Evolutionary conservation across 2,113 vertebrate genomes (phyloP).

Genomic region (Leucosticte australis): DNA sequence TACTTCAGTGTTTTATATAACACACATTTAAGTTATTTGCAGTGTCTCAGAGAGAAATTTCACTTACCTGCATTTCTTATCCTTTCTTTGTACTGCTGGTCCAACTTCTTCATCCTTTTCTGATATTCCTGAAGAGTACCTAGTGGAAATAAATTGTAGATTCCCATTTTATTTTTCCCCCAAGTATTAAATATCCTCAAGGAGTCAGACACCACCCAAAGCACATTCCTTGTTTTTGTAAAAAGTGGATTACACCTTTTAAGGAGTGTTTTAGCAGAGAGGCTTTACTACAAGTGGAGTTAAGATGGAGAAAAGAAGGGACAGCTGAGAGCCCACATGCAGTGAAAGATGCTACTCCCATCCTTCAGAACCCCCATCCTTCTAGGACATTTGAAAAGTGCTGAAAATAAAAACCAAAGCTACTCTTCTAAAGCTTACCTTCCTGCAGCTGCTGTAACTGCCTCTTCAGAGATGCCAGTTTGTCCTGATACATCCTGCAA

Average conservation of each 20-base stretch:
- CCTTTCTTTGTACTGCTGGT: conserved; percentile 97
- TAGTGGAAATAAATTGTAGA: conserved; percentile 44
- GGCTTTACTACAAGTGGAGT: neutral
- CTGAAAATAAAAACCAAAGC: neutral
- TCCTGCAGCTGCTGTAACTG: conserved; percentile 95
- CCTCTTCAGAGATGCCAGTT: conserved; percentile 93
- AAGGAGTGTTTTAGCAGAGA: neutral
- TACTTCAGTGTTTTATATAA: neutral
- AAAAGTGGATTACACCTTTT: neutral
- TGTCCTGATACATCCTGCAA: conserved; percentile 97
- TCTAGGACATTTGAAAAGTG: neutral
- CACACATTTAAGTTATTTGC: neutral
- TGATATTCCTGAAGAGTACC: conserved; percentile 97
- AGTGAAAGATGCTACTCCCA: neutral
- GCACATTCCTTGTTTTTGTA: neutral
- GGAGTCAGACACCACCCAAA: neutral
- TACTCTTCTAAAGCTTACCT: conserved; percentile 74
- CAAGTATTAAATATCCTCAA: neutral
- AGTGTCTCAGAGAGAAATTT: neutral
- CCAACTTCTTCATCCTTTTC: conserved; percentile 97
- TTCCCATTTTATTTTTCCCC: neutral
- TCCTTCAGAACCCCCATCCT: neutral
- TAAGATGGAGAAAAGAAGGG: neutral
- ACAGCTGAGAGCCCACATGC: neutral
- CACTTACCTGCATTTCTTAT: conserved; percentile 88